phyloP scores from a whole-genome alignment of 2,113 vertebrate genomes.

The Rattus rattus region DNA sequence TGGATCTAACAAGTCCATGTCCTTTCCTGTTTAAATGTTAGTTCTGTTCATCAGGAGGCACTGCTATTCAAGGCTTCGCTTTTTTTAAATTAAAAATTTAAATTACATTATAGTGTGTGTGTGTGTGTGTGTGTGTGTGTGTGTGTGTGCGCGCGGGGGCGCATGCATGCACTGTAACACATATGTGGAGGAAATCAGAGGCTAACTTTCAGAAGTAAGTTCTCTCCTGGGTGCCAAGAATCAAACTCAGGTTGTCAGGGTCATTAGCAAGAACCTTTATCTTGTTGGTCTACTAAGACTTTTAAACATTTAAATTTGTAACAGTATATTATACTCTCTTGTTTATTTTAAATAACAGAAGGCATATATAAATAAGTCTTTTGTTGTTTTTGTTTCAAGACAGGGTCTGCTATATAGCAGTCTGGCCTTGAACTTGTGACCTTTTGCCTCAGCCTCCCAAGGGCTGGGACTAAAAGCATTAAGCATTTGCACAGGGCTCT shows the following conservation, averaged over 20 bases:
- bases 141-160: too few species aligned
- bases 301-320: not conserved
- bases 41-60: constrained; percentile 9
- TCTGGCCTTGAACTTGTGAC: not conserved
- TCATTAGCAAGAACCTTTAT: not conserved
- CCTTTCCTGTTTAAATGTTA: constrained; percentile 46
- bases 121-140: too few species aligned
- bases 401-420: not conserved
- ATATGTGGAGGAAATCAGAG: not conserved
- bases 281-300: not conserved
- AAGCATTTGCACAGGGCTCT: not conserved
- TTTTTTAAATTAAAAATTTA: not conserved
- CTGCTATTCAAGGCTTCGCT: not conserved
- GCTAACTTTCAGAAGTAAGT: not conserved
- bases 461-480: not conserved
- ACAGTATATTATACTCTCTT: not conserved
- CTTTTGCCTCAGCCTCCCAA: not conserved
- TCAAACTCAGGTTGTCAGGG: not conserved
- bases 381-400: not conserved
- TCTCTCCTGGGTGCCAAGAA: not conserved
- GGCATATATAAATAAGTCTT: not conserved
- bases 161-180: not conserved
- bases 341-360: constrained; percentile 8
- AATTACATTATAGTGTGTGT: not conserved
- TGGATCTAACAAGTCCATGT: constrained; percentile 40